phyloP scores from a whole-genome alignment of 2,888 invertebrate genomes.

The Metopia argyrocephala region DNA sequence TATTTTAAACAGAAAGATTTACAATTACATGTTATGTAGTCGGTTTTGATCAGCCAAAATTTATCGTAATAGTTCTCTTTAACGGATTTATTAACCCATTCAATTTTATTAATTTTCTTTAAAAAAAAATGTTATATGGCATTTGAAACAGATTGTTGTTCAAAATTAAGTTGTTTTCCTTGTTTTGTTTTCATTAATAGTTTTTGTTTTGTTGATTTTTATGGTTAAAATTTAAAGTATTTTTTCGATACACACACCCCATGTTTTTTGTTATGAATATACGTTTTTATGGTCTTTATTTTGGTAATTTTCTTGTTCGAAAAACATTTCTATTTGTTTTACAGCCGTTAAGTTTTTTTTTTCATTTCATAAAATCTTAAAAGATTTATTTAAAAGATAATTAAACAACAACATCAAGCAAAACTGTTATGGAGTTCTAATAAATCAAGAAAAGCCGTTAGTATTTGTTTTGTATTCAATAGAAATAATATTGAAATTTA shows the following conservation, averaged over 20 bases:
- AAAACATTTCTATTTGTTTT: neutral
- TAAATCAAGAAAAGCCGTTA: neutral
- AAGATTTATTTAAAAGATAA: neutral
- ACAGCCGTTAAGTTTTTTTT: neutral
- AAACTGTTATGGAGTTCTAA: neutral
- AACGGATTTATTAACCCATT: constrained; percentile 59
- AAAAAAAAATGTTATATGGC: constrained; percentile 24
- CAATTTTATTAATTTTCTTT: constrained; percentile 20
- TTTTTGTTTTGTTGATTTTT: neutral
- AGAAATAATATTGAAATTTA: neutral
- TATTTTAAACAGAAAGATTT: too few relatives aligned
- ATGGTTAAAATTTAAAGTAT: constrained; percentile 2
- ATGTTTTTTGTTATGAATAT: neutral
- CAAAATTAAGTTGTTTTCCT: constrained; percentile 25
- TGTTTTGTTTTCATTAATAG: neutral
- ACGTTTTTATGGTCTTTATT: neutral
- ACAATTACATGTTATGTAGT: too few relatives aligned
- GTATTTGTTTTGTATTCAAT: neutral
- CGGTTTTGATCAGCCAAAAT: too few relatives aligned
- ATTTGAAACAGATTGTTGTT: constrained; percentile 39
- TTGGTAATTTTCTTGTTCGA: neutral
- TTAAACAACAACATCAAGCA: neutral
- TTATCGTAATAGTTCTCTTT: constrained; percentile 32
- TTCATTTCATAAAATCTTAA: neutral
- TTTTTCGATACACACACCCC: neutral